Conservation (phyloP, 1,140 invertebrate species). For the Platorchestia sp. region DNA sequence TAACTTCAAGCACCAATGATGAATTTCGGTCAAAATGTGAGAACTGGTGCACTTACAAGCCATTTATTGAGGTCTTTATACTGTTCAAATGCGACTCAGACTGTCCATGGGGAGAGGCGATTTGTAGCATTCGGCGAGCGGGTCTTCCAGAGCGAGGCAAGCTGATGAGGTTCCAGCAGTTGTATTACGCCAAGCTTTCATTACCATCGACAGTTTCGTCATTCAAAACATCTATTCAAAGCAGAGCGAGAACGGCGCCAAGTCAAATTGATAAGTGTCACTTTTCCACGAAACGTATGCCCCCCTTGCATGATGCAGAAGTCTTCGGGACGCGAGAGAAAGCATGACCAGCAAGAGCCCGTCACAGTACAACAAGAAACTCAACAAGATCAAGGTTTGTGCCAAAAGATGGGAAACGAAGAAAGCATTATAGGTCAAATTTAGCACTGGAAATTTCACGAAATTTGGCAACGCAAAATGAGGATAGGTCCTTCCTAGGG, state of each 20-base stretch:
- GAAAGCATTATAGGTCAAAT: not conserved
- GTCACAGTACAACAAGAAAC: not conserved
- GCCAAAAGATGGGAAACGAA: not conserved
- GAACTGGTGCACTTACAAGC: not conserved
- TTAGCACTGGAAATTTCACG: not conserved
- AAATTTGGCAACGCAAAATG: not conserved
- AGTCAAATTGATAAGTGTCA: not conserved
- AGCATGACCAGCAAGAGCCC: not conserved
- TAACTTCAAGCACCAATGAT: constrained; percentile 13
- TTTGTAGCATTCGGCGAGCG: not conserved
- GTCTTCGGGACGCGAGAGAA: not conserved
- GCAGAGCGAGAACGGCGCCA: not conserved
- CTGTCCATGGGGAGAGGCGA: not conserved
- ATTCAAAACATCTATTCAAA: not conserved
- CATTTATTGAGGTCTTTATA: not conserved
- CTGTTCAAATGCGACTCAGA: not conserved
- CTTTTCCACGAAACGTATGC: not conserved
- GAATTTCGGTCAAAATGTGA: not conserved
- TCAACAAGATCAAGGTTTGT: not conserved
- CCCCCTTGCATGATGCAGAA: not conserved
- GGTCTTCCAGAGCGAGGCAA: constrained; percentile 23
- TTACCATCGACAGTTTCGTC: not conserved
- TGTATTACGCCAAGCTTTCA: not conserved
- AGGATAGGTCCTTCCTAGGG: no score
- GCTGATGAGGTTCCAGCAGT: constrained; percentile 2